Evolutionary conservation across 53 echinoderm and acorn worm genomes (phyloP), one percentile per base, ranked within the genome.

Genomic region (Holothuria leucospilota): DNA sequence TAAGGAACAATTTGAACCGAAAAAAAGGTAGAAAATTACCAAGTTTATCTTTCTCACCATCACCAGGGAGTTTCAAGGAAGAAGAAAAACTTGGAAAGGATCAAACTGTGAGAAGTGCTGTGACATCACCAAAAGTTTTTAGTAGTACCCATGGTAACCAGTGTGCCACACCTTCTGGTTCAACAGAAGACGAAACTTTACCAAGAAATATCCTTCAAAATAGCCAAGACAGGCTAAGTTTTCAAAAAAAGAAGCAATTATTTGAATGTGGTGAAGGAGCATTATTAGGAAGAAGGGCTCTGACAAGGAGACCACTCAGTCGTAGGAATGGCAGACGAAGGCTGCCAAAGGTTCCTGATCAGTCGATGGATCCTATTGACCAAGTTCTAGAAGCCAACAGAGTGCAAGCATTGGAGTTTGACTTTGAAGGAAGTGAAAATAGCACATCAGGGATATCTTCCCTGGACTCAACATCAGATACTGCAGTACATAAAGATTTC

Each of bases 21-120:
- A 72, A 21, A 39, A 72, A 39, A 42, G n/a, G 20, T 7, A 72
- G 72, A 72, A 72, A 72, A 72, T 46, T 72, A 40, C 72, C 72
- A 72, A 39, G 13, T 39, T 41, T 72, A 39, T 72, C 72, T 72
- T 72, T 46, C 13, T 39, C 72, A 72, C 72, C 72, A 39, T 18
- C 56, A 56, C 18, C 18, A 56, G 56, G 56, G 8, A 18, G 5
- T 16, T 56, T 9, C 0, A 15, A 15, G 1, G 18, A 18, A 56
- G 56, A 56, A 56, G 56, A 56, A 56, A 56, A 18, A 4, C 6
- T 16, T 15, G 16, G 18, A 56, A 56, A 56, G 56, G 15, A 56
- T 18, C 56, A 56, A 18, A 2, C 56, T 56, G 56, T 16, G 6
- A 15, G 4, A 56, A 56, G 56, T 16, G 18, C 5, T 18, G 18